Evolutionary conservation across 2,888 invertebrate species (phyloP), one percentile per base, ranked within the genome.

Genomic region (Polietes domitor): DNA sequence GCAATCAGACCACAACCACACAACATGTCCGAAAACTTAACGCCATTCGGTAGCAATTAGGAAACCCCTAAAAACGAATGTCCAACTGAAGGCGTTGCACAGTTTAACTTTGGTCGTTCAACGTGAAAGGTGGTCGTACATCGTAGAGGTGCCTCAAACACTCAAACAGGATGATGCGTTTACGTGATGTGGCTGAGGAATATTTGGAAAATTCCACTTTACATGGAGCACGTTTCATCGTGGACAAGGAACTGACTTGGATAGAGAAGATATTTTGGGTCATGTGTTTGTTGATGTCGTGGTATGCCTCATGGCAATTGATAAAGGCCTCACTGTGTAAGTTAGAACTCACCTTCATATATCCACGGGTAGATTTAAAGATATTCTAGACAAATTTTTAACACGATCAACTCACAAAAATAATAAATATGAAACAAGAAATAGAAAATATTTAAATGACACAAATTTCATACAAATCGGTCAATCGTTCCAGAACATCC

Each of bases 211-310:
- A 94, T 87, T 94, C 94, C n/a, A 94, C 95, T 0, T 93, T 96
- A 85, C 96, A 96, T 89, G 96, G 96, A 0, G 93, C 95, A 15
- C 94, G 94, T 87, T 96, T 94, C 88, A 94, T 96, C 80, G 95
- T 95, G 26, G 95, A 96, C 89, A 93, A 93, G 58, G 93, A 93
- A 72, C 90, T 93, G 41, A 94, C 92, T 86, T 93, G 93, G 93
- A 88, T 92, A n/a, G 94, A 94, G 89, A 93, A 93, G 89, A 88
- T 94, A 41, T 94, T 96, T 87, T 97, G 96, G 96, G 70, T 94
- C 4, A 88, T 93, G 5, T 94, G 95, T 65, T 94, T 96, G 50
- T 88, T 93, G 1, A 89, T 94, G 0, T 95, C 95, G 0, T 96
- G 96, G 96, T 94, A 94, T 81, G 95, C 95, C 2, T 95, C 96